phyloP scores from a whole-genome alignment of 2,797 vertebrate genomes.

The Hemitrygon akajei region DNA sequence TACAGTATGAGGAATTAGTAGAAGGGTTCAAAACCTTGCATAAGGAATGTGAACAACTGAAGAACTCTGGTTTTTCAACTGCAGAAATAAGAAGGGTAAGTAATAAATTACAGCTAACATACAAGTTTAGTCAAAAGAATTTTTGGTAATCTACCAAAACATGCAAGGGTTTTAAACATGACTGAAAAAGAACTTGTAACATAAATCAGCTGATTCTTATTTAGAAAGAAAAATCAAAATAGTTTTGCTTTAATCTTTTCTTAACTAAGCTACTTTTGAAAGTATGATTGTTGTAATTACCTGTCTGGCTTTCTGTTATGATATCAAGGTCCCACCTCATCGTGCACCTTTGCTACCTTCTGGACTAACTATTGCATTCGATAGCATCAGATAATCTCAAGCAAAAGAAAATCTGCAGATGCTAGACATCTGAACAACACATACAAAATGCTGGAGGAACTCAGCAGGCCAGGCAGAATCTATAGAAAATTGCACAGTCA shows the following conservation, averaged over 20 bases:
- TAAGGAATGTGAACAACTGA: slow-evolving; percentile 90
- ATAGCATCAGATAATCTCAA: no score
- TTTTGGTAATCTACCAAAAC: not conserved
- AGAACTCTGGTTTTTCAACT: slow-evolving; percentile 84
- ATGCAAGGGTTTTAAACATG: not conserved
- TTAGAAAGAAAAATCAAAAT: not conserved
- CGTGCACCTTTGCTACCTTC: no score
- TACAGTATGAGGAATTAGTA: slow-evolving; percentile 91
- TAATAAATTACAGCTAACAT: slow-evolving; percentile 2
- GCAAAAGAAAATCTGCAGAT: no score
- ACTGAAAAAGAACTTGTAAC: not conserved
- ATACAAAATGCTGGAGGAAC: no score
- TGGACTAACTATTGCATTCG: no score
- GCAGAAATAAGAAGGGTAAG: slow-evolving; percentile 91
- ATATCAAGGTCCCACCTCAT: no score
- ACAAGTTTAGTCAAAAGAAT: not conserved
- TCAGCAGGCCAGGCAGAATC: no score
- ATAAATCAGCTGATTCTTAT: not conserved
- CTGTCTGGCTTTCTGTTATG: no score
- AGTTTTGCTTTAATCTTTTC: not conserved
- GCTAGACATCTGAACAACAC: no score
- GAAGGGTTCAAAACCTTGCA: slow-evolving; percentile 88
- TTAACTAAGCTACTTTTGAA: not conserved
- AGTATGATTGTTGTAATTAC: not conserved
- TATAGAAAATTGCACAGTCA: no score